phyloP scores from a whole-genome alignment of 2,113 vertebrate genomes.

The Brevimyrus niger region DNA sequence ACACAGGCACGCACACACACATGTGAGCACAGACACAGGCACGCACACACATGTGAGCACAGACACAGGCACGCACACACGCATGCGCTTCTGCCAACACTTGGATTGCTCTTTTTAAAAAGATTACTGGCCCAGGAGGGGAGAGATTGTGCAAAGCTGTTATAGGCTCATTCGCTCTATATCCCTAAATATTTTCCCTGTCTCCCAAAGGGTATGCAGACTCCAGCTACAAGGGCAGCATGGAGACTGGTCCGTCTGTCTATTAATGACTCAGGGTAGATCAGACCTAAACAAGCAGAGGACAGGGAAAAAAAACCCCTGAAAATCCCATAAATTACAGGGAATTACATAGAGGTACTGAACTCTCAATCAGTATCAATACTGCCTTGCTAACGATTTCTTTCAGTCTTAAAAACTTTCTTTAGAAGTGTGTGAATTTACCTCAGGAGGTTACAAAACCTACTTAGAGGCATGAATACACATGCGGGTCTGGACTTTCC shows the following conservation, averaged over 20 bases:
- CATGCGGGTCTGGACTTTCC: neutral
- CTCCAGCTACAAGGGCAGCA: conserved; percentile 23
- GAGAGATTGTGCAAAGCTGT: conserved; percentile 27
- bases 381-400: conserved; percentile 41
- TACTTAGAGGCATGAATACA: neutral
- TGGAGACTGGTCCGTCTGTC: conserved; percentile 10
- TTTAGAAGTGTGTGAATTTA: neutral
- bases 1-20: too few relatives aligned
- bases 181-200: conserved; percentile 33
- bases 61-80: neutral
- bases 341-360: neutral
- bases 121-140: conserved; percentile 11
- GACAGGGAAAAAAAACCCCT: neutral
- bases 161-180: conserved; percentile 8
- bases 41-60: neutral
- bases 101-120: conserved; percentile 1
- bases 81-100: neutral
- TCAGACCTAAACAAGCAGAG: conserved; percentile 35
- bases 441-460: neutral
- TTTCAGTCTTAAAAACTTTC: conserved; percentile 20
- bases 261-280: conserved; percentile 32
- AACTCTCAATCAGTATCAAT: conserved; percentile 30
- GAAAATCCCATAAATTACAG: neutral
- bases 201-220: conserved; percentile 20
- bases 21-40: neutral